Evolutionary conservation across 2,113 vertebrate species (phyloP), one percentile per base, ranked within the genome.

Genomic region (Melanocharis versteri): DNA sequence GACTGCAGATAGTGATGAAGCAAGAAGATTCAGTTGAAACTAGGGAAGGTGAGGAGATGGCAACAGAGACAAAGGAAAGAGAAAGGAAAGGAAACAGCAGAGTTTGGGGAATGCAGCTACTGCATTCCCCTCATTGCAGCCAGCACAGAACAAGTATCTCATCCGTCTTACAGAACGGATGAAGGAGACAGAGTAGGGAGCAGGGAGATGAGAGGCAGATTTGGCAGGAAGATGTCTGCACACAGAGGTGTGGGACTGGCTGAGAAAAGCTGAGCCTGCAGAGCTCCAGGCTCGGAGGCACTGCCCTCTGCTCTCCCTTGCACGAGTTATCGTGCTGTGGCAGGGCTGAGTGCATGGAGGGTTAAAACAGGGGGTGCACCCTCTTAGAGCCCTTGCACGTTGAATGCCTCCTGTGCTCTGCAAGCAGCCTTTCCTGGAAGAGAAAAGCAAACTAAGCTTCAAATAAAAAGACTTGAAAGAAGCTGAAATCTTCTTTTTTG

Each of bases 201-300:
- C 44, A 60, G 53, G n/a, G 53, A 83, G 57, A 50, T 24, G n/a
- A 80, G 82, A 57, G 50, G 54, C 71, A 60, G 78, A 33, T 24
- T 19, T 56, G 35, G 70, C 58, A 90, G 87, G 73, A 47, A 51
- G 31, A 6, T 72, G 31, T 69, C 57, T 85, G 79, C 7, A 15
- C 73, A n/a, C 0, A 9, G 44, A 61, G 73, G 9, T 40, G 24
- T 35, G 70, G 64, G 47, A 64, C 35, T 75, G 68, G 24, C 61
- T 69, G 92, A 51, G 65, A 33, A 66, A 28, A 93, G 39, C 83
- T 62, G 57, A 70, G 30, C 53, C 82, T 71, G 73, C 33, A 4
- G 20, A 51, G 35, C 68, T 39, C 57, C 0, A 4, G 65, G 64
- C 73, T 73, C 0, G 0, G n/a, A 48, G 60, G 13, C 4, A 1